Base-by-base conservation (phyloP, 1,140 invertebrate genomes). In the Vanessa atalanta region DNA sequence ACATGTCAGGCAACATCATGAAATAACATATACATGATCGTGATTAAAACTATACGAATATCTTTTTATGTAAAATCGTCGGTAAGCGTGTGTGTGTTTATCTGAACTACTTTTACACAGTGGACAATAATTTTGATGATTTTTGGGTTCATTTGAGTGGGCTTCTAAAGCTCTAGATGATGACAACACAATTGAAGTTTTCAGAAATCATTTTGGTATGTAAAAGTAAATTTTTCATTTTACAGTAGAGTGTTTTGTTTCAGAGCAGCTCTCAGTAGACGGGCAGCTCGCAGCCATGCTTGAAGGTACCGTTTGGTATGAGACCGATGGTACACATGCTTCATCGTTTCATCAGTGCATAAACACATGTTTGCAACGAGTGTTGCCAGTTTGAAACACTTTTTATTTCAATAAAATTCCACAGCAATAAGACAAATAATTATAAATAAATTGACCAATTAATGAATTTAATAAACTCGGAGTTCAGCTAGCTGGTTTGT, bases 371-470 rank as follows among this genome's bases (percentile, higher is more conserved):
- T 60, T 8, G 23, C 23, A n/a, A 55, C 37, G 37, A 43, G 37
- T 43, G 37, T 43, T 43, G 37, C 37, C 37, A 43, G 9, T 43
- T 43, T 0, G 6, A 9, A 43, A 43, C 37, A 43, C 37, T 43
- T 43, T 43, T 43, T 43, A 43, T 43, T 43, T 43, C 9, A 16
- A 20, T 55, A 16, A 16, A 55, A 55, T 11, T 26, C 14, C 2
- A 61, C 26, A 61, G 57, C 57, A 61, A 61, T 61, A 61, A 61
- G 23, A 61, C 53, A 55, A 55, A 55, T 55, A 55, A 57, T 57
- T 57, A 57, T 57, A 23, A 23, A 57, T 57, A 57, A 57, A 23
- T 57, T n/a, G 57, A 61, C 57, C 57, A 61, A 61, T 61, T 61
- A 61, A 61, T n/a, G 23, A 51, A 14, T 15, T 14, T 12, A 23